These are phyloP conservation scores for Apogon talboti DNA, from an alignment of 2,797 vertebrate genomes.

Conservation along the genomic window DNA sequence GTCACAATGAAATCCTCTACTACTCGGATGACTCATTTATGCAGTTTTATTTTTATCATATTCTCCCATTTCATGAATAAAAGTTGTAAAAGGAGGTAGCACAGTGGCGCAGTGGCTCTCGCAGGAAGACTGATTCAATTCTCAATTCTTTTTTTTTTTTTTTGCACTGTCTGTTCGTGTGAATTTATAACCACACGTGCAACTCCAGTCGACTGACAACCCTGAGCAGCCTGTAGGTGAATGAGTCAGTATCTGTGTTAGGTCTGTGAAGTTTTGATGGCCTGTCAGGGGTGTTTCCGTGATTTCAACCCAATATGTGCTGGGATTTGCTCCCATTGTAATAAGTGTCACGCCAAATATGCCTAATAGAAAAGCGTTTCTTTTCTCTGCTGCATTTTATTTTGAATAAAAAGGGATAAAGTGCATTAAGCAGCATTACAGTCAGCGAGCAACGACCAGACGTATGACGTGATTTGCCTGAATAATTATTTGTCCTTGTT, in stretches of 20 bases:
- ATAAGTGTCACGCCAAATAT: slow-evolving; percentile 15
- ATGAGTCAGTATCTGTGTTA: slow-evolving; percentile 49
- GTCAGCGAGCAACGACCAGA: slow-evolving; percentile 7
- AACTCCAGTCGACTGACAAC: slow-evolving; percentile 52
- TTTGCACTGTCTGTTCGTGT: slow-evolving; percentile 22
- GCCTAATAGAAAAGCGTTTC: neutral
- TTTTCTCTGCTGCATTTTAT: neutral
- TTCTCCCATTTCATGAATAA: slow-evolving; percentile 63
- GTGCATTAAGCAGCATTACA: slow-evolving; percentile 25
- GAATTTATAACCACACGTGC: slow-evolving; percentile 51
- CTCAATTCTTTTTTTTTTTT: slow-evolving; percentile 3
- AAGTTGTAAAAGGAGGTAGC: slow-evolving; percentile 63
- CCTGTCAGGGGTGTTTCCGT: slow-evolving; percentile 25
- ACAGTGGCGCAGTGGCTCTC: slow-evolving; percentile 47
- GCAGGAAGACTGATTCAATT: slow-evolving; percentile 45
- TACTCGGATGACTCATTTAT: slow-evolving; percentile 68
- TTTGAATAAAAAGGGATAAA: slow-evolving; percentile 29
- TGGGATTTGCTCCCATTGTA: slow-evolving; percentile 16
- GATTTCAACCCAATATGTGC: slow-evolving; percentile 29
- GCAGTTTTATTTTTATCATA: slow-evolving; percentile 66
- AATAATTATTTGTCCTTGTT: slow-evolving; percentile 7
- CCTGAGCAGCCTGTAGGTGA: slow-evolving; percentile 59
- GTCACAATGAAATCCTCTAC: slow-evolving; percentile 50
- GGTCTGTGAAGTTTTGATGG: slow-evolving; percentile 33
- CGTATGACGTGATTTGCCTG: slow-evolving; percentile 24